phyloP scores from a whole-genome alignment of 2,888 invertebrate species.

The Apeira syringaria region DNA sequence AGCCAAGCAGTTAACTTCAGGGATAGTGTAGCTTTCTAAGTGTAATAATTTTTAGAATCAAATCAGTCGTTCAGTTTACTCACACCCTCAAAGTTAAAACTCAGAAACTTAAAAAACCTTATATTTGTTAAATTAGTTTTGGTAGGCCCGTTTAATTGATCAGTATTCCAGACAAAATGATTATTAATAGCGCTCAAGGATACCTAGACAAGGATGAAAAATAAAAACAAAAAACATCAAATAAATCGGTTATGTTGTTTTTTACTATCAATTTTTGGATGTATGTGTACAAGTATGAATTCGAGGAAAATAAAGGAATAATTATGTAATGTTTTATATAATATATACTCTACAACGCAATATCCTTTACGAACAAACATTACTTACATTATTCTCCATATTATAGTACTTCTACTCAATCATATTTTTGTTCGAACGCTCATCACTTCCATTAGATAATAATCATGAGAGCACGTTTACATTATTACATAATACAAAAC shows the following conservation, averaged over 20 bases:
- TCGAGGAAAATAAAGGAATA: conserved; percentile 82
- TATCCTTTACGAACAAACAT: conserved; percentile 81
- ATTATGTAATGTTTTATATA: conserved; percentile 70
- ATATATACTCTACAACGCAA: conserved; percentile 81
- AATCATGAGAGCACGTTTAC: conserved; percentile 64
- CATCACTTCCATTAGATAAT: conserved; percentile 61
- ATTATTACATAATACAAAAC: conserved; percentile 64
- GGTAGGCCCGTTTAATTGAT: no score
- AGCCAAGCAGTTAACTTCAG: no score
- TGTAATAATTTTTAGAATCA: no score
- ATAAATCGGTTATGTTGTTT: conserved; percentile 80
- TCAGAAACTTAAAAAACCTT: no score
- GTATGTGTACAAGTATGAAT: conserved; percentile 82
- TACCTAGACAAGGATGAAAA: conserved; percentile 35
- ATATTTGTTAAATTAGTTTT: no score
- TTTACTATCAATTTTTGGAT: conserved; percentile 83
- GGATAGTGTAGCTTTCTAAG: no score
- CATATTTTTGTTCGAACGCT: conserved; percentile 77
- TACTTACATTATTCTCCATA: conserved; percentile 77
- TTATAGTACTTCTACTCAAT: conserved; percentile 76
- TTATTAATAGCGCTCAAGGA: no score
- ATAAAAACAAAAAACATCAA: conserved; percentile 65
- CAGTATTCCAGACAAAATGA: no score
- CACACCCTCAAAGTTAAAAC: no score
- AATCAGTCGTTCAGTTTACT: no score